Evolutionary conservation across 2,888 invertebrate species (phyloP).

Genomic region (Cephonodes hylas): DNA sequence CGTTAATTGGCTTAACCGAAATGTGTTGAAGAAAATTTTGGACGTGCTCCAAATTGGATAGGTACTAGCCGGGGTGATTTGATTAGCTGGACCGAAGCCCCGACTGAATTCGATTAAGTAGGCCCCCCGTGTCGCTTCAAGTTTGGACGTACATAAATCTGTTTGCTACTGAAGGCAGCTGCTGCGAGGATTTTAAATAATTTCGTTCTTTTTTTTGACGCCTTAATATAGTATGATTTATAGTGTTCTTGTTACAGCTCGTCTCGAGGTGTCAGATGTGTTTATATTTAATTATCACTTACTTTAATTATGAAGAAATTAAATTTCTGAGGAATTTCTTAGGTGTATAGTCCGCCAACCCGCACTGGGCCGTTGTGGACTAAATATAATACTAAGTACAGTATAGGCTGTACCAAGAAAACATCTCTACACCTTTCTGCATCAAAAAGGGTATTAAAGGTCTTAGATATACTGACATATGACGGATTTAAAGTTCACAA

Average conservation of each 20-base stretch:
- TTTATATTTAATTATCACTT: too few relatives aligned
- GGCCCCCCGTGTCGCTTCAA: constrained; percentile 15
- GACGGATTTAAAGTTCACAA: not conserved
- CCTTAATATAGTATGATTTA: too few relatives aligned
- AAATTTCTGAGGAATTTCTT: too few relatives aligned
- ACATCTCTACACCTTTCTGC: too few relatives aligned
- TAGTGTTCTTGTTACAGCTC: too few relatives aligned
- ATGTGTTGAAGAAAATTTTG: constrained; percentile 26
- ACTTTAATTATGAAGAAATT: too few relatives aligned
- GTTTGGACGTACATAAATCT: constrained; percentile 15
- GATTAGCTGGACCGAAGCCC: constrained; percentile 41
- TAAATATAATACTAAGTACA: too few relatives aligned
- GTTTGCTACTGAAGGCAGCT: not conserved
- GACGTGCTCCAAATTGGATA: constrained; percentile 30
- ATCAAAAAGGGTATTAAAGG: too few relatives aligned
- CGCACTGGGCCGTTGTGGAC: too few relatives aligned
- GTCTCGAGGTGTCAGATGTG: too few relatives aligned
- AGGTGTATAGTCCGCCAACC: too few relatives aligned
- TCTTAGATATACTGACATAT: not conserved
- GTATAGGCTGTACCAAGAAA: too few relatives aligned
- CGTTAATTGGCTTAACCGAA: constrained; percentile 12
- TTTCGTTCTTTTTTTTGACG: not conserved
- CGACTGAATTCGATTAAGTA: constrained; percentile 49
- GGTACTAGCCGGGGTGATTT: constrained; percentile 32
- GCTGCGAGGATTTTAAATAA: not conserved